Evolutionary conservation across 23 tunicate species (phyloP).

Genomic region (Clavelina lepadiformis): DNA sequence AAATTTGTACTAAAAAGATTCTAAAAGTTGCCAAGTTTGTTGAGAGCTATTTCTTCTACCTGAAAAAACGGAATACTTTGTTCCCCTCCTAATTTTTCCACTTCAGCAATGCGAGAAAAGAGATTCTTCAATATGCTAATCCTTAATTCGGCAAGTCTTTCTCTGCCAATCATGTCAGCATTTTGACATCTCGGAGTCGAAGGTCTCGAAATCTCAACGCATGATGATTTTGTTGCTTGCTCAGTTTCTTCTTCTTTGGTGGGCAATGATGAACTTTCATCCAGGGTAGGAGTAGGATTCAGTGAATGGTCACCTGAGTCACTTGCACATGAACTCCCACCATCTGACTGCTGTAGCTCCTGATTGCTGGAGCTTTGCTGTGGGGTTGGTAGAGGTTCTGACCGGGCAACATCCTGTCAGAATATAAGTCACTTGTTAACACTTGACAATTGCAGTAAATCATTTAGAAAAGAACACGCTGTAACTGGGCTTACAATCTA

Average conservation of each 20-base stretch:
- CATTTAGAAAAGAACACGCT: too few relatives aligned
- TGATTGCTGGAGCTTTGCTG: too few relatives aligned
- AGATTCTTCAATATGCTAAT: slow-evolving; percentile 25
- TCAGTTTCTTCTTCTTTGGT: too few relatives aligned
- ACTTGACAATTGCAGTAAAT: too few relatives aligned
- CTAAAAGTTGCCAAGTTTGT: too few relatives aligned
- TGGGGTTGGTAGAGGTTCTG: slow-evolving; percentile 23
- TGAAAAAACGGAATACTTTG: slow-evolving; percentile 82
- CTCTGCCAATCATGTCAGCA: slow-evolving; percentile 29
- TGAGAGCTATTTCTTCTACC: too few relatives aligned
- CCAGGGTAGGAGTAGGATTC: slow-evolving; percentile 4
- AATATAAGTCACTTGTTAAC: too few relatives aligned
- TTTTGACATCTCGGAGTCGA: background rate
- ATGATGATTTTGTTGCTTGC: too few relatives aligned
- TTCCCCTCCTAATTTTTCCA: slow-evolving; percentile 67
- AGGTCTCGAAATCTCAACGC: too few relatives aligned
- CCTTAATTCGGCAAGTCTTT: slow-evolving; percentile 32
- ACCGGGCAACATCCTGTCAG: too few relatives aligned
- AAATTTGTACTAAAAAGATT: too few relatives aligned
- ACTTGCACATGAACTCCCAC: slow-evolving; percentile 34
- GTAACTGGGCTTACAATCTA: too few relatives aligned
- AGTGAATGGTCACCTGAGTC: slow-evolving; percentile 29
- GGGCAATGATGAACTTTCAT: background rate
- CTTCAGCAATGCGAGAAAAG: slow-evolving; percentile 32
- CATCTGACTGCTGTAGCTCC: slow-evolving; percentile 14